These are phyloP conservation scores for Coranthus polyacanthus DNA, from an alignment of 2,797 vertebrate species.

Conservation along the genomic window DNA sequence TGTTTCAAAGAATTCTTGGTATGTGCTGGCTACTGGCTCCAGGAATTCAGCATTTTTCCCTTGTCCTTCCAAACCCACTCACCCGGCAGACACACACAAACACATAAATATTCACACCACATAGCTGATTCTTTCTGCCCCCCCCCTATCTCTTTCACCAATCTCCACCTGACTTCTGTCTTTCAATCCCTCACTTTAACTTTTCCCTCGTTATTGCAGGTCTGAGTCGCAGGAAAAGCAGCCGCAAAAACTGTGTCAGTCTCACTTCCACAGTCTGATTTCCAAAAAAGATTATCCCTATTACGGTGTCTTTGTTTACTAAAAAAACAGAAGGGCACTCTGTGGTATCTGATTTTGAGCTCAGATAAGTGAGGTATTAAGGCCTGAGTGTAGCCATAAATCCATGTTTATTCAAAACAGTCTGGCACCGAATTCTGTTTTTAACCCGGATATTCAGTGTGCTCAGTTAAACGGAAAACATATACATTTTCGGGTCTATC, in stretches of 20 bases:
- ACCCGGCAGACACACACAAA: constrained; percentile 4
- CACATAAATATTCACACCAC: constrained; percentile 3
- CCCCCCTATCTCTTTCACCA: constrained; percentile 11
- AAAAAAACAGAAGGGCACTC: constrained; percentile 41
- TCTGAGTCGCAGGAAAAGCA: constrained; percentile 14
- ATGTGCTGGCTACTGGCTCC: constrained; percentile 75
- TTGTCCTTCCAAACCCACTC: constrained; percentile 29
- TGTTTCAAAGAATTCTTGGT: constrained; percentile 84
- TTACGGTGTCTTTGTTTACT: constrained; percentile 60
- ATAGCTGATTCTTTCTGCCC: constrained; percentile 6
- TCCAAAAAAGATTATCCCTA: constrained; percentile 52
- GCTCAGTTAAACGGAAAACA: constrained; percentile 14
- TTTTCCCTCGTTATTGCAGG: constrained; percentile 5
- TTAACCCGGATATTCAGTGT: constrained; percentile 39
- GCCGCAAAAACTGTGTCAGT: constrained; percentile 32
- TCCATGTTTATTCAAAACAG: constrained; percentile 46
- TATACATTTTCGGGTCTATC: not conserved
- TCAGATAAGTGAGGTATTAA: constrained; percentile 56
- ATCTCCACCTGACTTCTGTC: constrained; percentile 9
- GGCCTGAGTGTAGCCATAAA: constrained; percentile 42
- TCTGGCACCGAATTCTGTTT: constrained; percentile 25
- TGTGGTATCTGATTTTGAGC: constrained; percentile 36
- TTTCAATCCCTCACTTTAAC: not conserved
- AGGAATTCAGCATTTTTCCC: constrained; percentile 73
- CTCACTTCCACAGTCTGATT: constrained; percentile 52